phyloP scores from a whole-genome alignment of 2,888 invertebrate species.

The Diabrotica balteata region DNA sequence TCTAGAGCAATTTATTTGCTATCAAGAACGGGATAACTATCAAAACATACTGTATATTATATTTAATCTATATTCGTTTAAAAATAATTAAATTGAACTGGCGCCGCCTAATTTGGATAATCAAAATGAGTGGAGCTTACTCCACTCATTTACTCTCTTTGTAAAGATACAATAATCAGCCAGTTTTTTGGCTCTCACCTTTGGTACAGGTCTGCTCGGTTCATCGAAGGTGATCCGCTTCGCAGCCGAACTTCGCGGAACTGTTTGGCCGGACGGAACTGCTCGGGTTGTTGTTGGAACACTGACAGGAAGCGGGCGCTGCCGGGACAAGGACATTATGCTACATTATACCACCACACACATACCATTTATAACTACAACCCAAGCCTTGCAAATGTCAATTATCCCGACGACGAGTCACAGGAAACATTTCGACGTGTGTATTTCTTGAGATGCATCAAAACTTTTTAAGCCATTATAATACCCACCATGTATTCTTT shows the following conservation, averaged over 20 bases:
- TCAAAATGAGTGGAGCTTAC: no score
- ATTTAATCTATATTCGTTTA: no score
- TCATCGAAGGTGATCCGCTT: slow-evolving; percentile 63
- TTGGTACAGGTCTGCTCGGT: slow-evolving; percentile 50
- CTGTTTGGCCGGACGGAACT: slow-evolving; percentile 50
- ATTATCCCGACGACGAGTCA: slow-evolving; percentile 35
- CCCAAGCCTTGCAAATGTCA: slow-evolving; percentile 50
- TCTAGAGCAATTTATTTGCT: no score
- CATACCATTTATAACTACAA: slow-evolving; percentile 48
- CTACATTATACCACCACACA: slow-evolving; percentile 54
- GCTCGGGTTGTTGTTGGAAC: slow-evolving; percentile 44
- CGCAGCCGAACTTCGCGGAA: slow-evolving; percentile 59
- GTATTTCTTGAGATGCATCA: neutral
- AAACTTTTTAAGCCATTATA: no score
- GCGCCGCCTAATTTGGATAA: no score
- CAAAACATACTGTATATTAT: no score
- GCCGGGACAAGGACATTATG: slow-evolving; percentile 58
- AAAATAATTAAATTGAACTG: no score
- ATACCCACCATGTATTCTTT: no score
- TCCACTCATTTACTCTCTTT: no score
- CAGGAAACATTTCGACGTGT: slow-evolving; percentile 34
- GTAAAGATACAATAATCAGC: no score
- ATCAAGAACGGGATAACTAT: no score
- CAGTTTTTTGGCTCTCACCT: slow-evolving; percentile 53
- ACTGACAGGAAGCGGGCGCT: slow-evolving; percentile 56